Base-by-base conservation (phyloP, 2,797 vertebrate species). In the Rallus crepitans region DNA sequence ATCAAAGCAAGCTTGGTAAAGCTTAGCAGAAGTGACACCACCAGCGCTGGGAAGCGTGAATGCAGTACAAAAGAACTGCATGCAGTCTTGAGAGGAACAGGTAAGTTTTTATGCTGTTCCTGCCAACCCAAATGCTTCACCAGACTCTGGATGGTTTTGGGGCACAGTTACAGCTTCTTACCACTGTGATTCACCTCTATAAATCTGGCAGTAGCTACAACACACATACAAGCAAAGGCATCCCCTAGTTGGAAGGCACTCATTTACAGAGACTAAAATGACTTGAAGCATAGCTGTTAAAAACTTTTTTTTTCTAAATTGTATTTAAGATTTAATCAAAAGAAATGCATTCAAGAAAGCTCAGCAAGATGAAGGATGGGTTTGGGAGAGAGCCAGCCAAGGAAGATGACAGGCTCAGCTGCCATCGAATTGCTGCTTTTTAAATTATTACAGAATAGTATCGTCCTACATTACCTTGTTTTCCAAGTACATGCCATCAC, bases 81-180 rank as follows among this genome's bases (percentile, higher is more conserved):
- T 2, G 5, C 2, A 24, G 7, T 18, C 30, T 42, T 57, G 25
- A 60, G 23, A 76, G 85, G 39, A 27, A 37, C 3, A 17, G 23
- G 15, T 40, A 37, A 6, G 19, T 30, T 64, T 63, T n/a, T 13
- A 24, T 0, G 1, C 0, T 1, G 37, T 12, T 19, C 47, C 65
- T 42, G 31, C 18, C 52, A 69, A 76, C 13, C 57, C 55, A 33
- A n/a, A 5, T 24, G 24, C 57, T 65, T 55, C 1, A 33, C 40
- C 18, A 3, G 1, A n/a, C 30, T 48, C 9, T 31, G 27, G 39
- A 64, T 63, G 21, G 12, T 6, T 53, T 35, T 15, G 63, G 70
- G 66, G 28, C 35, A 73, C 1, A 3, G 14, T 12, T 19, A 12
- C 0, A 75, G 37, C 7, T 75, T 64, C 69, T 55, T 20, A 56